phyloP scores from a whole-genome alignment of 2,888 invertebrate species.

The Stenodema calcarata region DNA sequence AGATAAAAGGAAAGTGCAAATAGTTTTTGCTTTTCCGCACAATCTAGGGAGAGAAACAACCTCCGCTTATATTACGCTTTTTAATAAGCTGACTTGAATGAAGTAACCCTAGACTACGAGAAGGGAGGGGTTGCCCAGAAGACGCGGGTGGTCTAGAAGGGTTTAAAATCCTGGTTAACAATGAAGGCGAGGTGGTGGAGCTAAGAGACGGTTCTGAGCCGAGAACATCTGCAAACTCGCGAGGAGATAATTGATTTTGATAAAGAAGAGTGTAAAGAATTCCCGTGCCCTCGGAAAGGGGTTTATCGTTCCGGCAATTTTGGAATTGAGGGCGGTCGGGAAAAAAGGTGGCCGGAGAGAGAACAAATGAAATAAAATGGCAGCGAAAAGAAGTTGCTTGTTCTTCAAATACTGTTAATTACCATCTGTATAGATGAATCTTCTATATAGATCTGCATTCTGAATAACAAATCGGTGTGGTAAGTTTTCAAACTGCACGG shows the following conservation, averaged over 20 bases:
- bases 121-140: background rate
- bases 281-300: background rate
- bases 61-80: constrained; percentile 30
- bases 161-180: background rate
- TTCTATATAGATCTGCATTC: too few species aligned
- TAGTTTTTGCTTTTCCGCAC: constrained; percentile 35
- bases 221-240: constrained; percentile 25
- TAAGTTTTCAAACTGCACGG: too few species aligned
- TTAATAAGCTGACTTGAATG: constrained; percentile 36
- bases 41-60: constrained; percentile 14
- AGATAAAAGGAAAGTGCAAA: constrained; percentile 24
- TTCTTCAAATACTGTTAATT: too few species aligned
- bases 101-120: background rate
- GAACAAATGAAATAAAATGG: too few species aligned
- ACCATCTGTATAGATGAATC: too few species aligned
- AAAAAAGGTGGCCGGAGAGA: too few species aligned
- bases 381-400: background rate
- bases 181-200: background rate
- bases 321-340: background rate
- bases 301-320: background rate
- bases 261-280: constrained; percentile 10
- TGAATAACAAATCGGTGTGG: too few species aligned
- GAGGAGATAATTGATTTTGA: constrained; percentile 31
- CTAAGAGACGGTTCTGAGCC: background rate
- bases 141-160: background rate